Percentiles rank a stretch among this genome's conserved stretches.
Conservation (phyloP, 1,140 invertebrate genomes). For the Papilio machaon region DNA sequence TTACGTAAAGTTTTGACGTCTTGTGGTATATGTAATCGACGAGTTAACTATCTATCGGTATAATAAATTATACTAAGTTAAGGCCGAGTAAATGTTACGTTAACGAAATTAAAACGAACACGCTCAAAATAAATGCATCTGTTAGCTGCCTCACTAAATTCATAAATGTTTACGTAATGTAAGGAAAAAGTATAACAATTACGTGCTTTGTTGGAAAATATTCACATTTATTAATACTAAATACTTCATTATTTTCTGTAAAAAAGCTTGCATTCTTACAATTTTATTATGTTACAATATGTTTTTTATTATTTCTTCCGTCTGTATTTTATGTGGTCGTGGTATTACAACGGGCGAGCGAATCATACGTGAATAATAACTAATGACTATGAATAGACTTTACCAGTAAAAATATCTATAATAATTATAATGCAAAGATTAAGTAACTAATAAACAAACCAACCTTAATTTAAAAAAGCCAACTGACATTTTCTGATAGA, state of each 20-base stretch:
- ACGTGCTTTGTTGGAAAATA: neutral
- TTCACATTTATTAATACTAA: neutral
- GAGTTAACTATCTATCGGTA: neutral
- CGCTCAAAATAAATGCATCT: conserved; percentile 16
- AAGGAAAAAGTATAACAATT: neutral
- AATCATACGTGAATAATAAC: no score
- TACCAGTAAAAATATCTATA: no score
- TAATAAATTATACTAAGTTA: neutral
- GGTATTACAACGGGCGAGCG: no score
- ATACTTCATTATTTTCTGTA: neutral
- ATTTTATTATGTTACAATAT: no score
- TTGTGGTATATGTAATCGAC: neutral
- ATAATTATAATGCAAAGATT: no score
- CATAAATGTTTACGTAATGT: neutral
- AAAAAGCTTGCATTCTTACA: neutral
- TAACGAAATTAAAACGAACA: neutral
- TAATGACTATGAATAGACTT: no score
- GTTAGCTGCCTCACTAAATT: neutral
- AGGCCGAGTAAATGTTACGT: neutral
- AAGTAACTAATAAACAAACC: no score
- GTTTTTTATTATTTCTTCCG: no score
- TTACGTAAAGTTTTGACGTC: neutral
- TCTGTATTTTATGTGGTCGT: no score
- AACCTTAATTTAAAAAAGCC: no score
- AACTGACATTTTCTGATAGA: no score